Percentiles rank a stretch among this genome's conserved stretches.
These are phyloP conservation scores for Polypedilum pembai DNA, from an alignment of 1,140 invertebrate species.

Conservation along the genomic window DNA sequence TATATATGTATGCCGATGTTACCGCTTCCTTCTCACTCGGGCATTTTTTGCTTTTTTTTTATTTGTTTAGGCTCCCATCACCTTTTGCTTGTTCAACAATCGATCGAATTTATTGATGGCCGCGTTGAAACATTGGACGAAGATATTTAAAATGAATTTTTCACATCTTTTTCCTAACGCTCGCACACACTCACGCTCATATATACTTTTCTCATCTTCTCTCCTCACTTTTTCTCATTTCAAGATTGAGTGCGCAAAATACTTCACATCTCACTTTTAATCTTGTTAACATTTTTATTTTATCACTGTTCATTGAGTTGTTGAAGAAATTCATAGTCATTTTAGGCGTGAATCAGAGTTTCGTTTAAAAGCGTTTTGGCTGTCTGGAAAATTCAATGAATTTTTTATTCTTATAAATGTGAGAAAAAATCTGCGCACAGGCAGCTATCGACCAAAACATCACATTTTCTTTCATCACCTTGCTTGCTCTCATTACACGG, in stretches of 20 bases:
- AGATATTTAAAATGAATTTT: constrained; percentile 16
- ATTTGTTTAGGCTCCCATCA: constrained; percentile 18
- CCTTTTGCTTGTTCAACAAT: neutral
- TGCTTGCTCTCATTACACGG: too few species aligned
- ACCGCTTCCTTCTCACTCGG: neutral
- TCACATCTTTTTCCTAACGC: neutral
- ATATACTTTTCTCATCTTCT: neutral
- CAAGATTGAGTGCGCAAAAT: constrained; percentile 7
- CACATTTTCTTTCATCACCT: too few species aligned
- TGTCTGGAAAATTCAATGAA: too few species aligned
- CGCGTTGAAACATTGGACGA: neutral
- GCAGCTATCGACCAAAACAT: too few species aligned
- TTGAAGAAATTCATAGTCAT: neutral
- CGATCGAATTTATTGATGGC: neutral
- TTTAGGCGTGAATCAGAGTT: neutral
- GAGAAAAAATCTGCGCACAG: too few species aligned
- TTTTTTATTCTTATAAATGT: too few species aligned
- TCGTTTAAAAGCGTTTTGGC: too few species aligned
- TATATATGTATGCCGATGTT: neutral
- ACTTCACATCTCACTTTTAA: constrained; percentile 11
- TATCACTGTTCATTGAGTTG: neutral
- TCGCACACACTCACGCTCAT: too few species aligned
- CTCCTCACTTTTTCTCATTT: neutral
- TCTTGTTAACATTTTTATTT: constrained; percentile 14
- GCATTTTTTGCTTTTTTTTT: neutral